Conservation (phyloP, 1,140 invertebrate species). For the Sesamia nonagrioides region DNA sequence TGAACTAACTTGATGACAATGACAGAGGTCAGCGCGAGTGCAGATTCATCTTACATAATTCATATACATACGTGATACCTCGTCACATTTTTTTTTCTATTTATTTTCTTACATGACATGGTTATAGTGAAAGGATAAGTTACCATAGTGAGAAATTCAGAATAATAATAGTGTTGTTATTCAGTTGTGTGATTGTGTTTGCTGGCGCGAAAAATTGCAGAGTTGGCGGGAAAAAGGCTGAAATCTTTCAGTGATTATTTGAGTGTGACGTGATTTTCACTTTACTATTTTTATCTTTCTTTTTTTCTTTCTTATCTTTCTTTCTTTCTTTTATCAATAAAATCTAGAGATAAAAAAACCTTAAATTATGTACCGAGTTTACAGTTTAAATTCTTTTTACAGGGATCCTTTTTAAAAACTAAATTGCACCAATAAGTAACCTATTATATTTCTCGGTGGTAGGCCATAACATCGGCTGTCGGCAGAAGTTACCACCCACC, state of each 20-base stretch:
- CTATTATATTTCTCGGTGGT: no score
- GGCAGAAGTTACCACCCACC: no score
- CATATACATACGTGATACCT: constrained; percentile 4
- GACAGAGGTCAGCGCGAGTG: constrained; percentile 59
- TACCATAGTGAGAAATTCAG: constrained; percentile 17
- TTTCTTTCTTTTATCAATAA: no score
- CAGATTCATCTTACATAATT: constrained; percentile 38
- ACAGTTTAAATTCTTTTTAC: no score
- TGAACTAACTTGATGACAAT: constrained; percentile 67
- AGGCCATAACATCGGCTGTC: no score
- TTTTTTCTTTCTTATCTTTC: no score
- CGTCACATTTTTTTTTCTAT: background rate
- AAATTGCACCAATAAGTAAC: no score
- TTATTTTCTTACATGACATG: constrained; percentile 15
- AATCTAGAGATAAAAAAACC: no score
- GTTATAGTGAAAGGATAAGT: background rate
- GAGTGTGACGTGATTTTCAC: no score
- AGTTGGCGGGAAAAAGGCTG: constrained; percentile 67
- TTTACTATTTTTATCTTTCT: constrained; percentile 13
- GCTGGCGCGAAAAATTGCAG: constrained; percentile 65
- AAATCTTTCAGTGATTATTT: background rate
- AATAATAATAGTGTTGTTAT: constrained; percentile 51
- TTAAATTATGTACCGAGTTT: no score
- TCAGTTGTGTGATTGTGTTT: constrained; percentile 47
- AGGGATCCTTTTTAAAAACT: no score